These are phyloP conservation scores for Tragopan temminckii DNA, from an alignment of 2,797 vertebrate species.

Conservation along the genomic window DNA sequence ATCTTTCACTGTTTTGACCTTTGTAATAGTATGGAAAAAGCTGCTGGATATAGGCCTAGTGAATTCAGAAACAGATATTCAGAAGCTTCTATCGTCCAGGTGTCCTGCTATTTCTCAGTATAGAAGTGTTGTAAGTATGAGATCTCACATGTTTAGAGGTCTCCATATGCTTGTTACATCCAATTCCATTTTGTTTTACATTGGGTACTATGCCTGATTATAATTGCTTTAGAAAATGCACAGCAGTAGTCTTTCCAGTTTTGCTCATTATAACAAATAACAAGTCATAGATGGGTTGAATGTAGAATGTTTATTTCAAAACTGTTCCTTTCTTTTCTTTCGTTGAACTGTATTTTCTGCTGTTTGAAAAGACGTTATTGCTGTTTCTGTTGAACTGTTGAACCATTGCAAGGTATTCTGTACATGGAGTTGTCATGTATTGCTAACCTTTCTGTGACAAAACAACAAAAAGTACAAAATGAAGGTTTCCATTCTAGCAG, in stretches of 20 bases:
- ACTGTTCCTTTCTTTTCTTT: neutral
- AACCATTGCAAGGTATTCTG: neutral
- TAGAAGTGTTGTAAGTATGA: neutral
- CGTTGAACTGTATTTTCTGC: neutral
- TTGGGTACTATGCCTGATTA: neutral
- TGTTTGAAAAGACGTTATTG: neutral
- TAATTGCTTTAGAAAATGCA: neutral
- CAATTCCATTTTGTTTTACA: neutral
- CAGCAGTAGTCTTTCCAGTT: neutral
- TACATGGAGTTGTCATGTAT: neutral
- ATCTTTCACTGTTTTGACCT: neutral
- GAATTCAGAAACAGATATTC: neutral
- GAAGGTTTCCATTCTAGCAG: neutral
- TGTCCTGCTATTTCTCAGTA: neutral
- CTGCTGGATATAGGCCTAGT: neutral
- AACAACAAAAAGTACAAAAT: neutral
- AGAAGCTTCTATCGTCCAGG: neutral
- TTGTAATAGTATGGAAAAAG: neutral
- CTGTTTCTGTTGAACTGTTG: neutral
- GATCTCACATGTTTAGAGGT: neutral
- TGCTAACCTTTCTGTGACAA: neutral
- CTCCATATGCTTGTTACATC: neutral
- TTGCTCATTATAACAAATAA: neutral
- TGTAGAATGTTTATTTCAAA: neutral
- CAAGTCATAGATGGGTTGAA: neutral